Conservation (phyloP, 1,140 invertebrate genomes). For the Teleopsis dalmanni region DNA sequence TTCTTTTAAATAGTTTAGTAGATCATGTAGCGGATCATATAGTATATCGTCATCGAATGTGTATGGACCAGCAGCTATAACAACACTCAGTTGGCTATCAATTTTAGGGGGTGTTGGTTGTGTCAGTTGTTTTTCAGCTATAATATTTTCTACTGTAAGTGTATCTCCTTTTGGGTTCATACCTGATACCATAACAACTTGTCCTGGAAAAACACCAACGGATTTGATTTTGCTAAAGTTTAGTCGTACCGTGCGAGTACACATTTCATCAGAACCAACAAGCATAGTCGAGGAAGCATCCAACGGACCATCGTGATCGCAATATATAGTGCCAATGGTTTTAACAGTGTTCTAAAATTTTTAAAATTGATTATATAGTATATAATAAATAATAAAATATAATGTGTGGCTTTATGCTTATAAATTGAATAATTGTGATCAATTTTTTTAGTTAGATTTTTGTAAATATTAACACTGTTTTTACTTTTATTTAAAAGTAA, state of each 20-base stretch:
- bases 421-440: not conserved
- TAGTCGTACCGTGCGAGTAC: constrained; percentile 45
- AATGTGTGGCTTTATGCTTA: not conserved
- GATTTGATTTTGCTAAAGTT: constrained; percentile 58
- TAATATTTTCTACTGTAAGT: constrained; percentile 61
- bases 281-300: constrained; percentile 61
- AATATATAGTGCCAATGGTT: constrained; percentile 59
- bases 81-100: constrained; percentile 55
- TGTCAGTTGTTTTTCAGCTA: constrained; percentile 43
- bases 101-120: constrained; percentile 28
- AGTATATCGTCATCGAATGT: constrained; percentile 64
- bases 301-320: constrained; percentile 62
- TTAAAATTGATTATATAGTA: not conserved
- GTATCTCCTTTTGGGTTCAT: constrained; percentile 60
- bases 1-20: constrained; percentile 59
- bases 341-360: constrained; percentile 6
- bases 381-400: not conserved
- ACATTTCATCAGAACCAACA: constrained; percentile 55
- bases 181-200: constrained; percentile 69
- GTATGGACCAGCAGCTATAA: constrained; percentile 76
- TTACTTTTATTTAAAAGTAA: no score
- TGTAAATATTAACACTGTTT: no score
- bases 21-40: constrained; percentile 74
- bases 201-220: constrained; percentile 76
- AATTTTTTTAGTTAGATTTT: not conserved